phyloP scores from a whole-genome alignment of 2,888 invertebrate species.

The Zelleria hepariella region DNA sequence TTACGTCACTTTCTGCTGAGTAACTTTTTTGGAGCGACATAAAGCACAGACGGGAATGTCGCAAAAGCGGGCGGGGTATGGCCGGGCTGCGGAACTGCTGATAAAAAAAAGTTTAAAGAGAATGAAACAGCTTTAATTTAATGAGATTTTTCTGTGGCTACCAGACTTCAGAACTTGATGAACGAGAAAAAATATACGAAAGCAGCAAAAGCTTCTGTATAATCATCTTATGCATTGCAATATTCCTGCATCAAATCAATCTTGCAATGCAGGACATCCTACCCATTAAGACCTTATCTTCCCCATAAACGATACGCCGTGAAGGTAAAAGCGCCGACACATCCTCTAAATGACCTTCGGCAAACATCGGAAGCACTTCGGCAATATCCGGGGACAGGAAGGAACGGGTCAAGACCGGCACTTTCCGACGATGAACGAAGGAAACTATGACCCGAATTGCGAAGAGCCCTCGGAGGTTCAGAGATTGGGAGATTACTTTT shows the following conservation, averaged over 20 bases:
- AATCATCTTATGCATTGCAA: background rate
- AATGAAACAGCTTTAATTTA: background rate
- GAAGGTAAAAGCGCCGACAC: background rate
- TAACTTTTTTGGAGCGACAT: background rate
- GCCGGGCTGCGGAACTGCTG: background rate
- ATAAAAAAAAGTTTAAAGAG: background rate
- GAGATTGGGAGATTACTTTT: background rate
- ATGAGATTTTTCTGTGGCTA: background rate
- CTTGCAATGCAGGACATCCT: background rate
- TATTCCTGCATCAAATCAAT: background rate
- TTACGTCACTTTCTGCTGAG: background rate
- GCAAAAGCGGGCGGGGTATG: background rate
- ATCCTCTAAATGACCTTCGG: background rate
- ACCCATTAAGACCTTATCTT: background rate
- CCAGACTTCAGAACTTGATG: background rate
- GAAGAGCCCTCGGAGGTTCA: constrained; percentile 12
- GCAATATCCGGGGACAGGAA: background rate
- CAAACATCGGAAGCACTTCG: background rate
- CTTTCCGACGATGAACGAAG: constrained; percentile 18
- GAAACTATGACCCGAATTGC: constrained; percentile 34
- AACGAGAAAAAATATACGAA: background rate
- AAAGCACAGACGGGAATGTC: background rate
- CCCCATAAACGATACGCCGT: background rate
- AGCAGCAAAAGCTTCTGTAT: background rate
- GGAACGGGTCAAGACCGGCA: background rate